Base-by-base conservation (phyloP, 2,797 vertebrate species). In the Amblyraja radiata region DNA sequence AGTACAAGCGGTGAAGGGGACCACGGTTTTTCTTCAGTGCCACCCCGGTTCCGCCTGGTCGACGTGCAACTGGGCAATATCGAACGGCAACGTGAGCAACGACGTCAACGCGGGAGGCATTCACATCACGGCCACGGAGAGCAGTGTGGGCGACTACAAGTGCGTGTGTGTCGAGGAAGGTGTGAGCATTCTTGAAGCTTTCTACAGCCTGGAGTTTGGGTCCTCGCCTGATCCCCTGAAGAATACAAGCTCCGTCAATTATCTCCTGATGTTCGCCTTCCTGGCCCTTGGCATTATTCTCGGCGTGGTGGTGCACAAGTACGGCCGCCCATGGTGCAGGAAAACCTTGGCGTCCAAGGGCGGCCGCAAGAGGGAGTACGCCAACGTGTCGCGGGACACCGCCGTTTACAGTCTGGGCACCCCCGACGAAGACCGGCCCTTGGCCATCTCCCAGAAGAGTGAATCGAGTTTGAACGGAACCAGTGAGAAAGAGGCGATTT, bases 241-340 rank as follows among this genome's bases (percentile, higher is more conserved):
- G 61, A 39, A 0, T 16, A 39, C 18, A 5, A 54, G 46, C n/a
- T 73, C 68, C 2, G 0, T 54, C n/a, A 92, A 23, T n/a, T 76
- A 74, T n/a, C 4, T 92, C 5, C 71, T 92, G 65, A 58, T 92
- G 90, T n/a, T 92, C 76, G 13, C 76, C 90, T 74, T 92, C 13
- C 25, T 92, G 10, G 23, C 46, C 13, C 10, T 76, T 46, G 90
- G 90, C 39, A 6, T 76, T 76, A 2, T 54, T 54, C 14, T 76
- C 2, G 65, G 90, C 76, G 68, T 68, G 5, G 1, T 92, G 1
- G 4, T 23, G 39, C 76, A 54, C 65, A 88, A 10, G 6, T 68
- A 21, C 8, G 61, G n/a, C 2, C 16, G 18, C 16, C n/a, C 6
- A 39, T 76, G 46, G 36, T 92, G 11, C 39, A 92, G 21, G 23